These are phyloP conservation scores for Otocyon megalotis DNA, from an alignment of 2,113 vertebrate genomes.

Conservation along the genomic window DNA sequence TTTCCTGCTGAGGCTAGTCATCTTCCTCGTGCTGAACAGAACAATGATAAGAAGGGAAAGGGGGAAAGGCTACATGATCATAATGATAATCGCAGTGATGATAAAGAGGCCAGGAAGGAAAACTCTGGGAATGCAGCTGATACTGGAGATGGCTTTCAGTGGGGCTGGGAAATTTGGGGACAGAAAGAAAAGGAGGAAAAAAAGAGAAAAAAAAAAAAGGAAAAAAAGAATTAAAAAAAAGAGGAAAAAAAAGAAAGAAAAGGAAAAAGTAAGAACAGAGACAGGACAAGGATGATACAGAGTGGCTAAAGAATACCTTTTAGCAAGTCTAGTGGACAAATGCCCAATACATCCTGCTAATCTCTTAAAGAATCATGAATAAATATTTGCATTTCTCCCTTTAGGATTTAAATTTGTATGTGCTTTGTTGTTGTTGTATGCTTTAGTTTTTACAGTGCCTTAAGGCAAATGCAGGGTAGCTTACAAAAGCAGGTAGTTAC, in stretches of 20 bases:
- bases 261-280: not conserved
- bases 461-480: not conserved
- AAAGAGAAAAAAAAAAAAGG: too few relatives aligned
- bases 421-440: not conserved
- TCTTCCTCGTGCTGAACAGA: not conserved
- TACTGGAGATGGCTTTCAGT: not conserved
- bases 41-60: not conserved
- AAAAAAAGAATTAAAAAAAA: too few relatives aligned
- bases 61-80: not conserved
- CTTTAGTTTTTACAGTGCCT: not conserved
- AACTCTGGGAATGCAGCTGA: not conserved
- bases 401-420: not conserved
- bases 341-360: not conserved
- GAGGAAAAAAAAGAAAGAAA: not conserved
- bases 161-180: not conserved
- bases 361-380: not conserved
- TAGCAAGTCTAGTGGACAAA: not conserved
- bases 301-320: not conserved
- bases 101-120: not conserved
- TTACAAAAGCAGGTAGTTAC: not conserved
- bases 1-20: not conserved
- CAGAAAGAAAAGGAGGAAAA: not conserved
- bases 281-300: not conserved
- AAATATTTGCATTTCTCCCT: not conserved
- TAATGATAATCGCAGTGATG: not conserved